Evolutionary conservation across 2,113 vertebrate species (phyloP), one percentile per base, ranked within the genome.

Genomic region (Triplophysa siluroides): DNA sequence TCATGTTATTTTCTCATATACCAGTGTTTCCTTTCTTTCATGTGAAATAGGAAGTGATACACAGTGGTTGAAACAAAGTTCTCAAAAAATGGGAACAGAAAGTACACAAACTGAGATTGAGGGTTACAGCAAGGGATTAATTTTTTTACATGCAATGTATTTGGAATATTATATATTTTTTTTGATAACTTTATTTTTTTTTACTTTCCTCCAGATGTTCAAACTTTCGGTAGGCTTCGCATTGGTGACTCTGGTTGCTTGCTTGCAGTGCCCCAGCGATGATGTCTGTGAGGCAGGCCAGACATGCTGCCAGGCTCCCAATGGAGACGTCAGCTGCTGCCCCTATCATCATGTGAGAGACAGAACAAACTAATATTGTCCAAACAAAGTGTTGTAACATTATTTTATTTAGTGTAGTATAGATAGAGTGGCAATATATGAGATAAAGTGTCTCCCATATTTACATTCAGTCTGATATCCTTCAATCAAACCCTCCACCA

Each of bases 251-350:
- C 64, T 89, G 78, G 88, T 77, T 16, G 75, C 63, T 7, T 87
- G 88, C 16, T 83, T 86, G 2, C 70, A 83, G 54, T 93, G 89
- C 86, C 91, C 92, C 9, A 81, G 88, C 63, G 86, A 84, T 64
- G 85, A 85, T 0, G 47, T 18, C 4, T 96, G 96, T 81, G 84
- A 88, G 0, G 82, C 91, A 0, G 90, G 90, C 9, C 86, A 80
- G 85, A 94, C 95, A 0, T 96, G 94, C 91, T 96, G 95, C 83
- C 89, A 61, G 0, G 82, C 52, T 67, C 83, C 85, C 13, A 6
- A 4, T 3, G 85, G 61, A 1, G 61, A 81, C 3, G 93, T 90
- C 72, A 87, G 83, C 2, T 94, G 94, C 85, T 94, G 94, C 81
- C 93, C 90, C 0, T 80, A 88, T 50, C 81, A 89, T 66, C 78